Evolutionary conservation across 2,888 invertebrate species (phyloP).

Genomic region (Lepidonotus clava): DNA sequence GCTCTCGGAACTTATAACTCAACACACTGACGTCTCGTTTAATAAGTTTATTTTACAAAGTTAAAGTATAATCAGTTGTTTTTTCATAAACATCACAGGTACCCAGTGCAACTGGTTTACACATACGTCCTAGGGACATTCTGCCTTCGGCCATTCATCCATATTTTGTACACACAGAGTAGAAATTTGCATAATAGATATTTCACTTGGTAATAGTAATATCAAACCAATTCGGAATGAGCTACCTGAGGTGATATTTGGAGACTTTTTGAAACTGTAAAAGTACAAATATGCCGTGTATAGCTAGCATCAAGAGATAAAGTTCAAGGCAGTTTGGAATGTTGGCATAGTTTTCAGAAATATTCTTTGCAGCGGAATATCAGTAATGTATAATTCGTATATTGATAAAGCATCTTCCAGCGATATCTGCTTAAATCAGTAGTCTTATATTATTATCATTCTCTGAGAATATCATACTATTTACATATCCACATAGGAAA

Average conservation of each 20-base stretch:
- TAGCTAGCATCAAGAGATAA: neutral
- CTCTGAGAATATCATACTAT: neutral
- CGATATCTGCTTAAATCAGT: neutral
- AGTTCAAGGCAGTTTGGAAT: conserved; percentile 19
- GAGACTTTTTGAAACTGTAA: no score
- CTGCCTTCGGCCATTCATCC: neutral
- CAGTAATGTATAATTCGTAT: neutral
- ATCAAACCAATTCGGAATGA: no score
- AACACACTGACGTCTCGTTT: no score
- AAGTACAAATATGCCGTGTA: no score
- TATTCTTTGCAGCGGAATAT: neutral
- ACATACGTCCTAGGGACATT: neutral
- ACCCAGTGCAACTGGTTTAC: neutral
- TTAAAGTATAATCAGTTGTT: neutral
- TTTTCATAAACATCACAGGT: conserved; percentile 6
- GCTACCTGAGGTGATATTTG: no score
- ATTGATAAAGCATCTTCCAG: neutral
- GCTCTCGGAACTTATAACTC: no score
- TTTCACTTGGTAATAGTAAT: no score
- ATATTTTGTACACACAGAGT: no score
- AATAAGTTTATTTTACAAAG: neutral
- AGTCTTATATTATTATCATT: neutral
- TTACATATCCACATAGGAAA: conserved; percentile 19
- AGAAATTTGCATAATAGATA: no score
- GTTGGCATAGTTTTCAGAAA: neutral